Conservation (phyloP, 2,888 invertebrate genomes). For the Pegoplata infirma region DNA sequence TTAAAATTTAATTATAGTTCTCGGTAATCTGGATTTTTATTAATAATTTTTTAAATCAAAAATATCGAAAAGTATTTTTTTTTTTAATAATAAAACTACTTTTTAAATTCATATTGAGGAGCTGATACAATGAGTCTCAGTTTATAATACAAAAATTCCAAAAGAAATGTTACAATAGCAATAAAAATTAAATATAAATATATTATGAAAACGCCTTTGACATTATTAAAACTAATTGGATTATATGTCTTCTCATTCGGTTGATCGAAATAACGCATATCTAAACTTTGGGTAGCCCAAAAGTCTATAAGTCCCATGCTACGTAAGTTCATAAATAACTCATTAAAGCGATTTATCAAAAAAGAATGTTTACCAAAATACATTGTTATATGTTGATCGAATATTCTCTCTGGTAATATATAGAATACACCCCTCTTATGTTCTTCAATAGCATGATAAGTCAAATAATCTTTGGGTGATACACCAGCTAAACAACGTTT, state of each 20-base stretch:
- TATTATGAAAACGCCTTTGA: constrained; percentile 53
- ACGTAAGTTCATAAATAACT: constrained; percentile 61
- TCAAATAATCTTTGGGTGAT: constrained; percentile 62
- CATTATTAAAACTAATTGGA: constrained; percentile 22
- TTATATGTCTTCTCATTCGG: neutral
- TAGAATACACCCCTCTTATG: constrained; percentile 57
- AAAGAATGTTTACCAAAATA: constrained; percentile 67
- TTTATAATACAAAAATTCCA: constrained; percentile 29
- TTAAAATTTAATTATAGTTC: too few species aligned
- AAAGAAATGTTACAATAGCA: constrained; percentile 21
- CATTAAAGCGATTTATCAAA: constrained; percentile 64
- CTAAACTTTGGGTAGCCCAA: constrained; percentile 61
- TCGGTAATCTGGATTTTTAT: too few species aligned
- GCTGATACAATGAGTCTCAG: neutral
- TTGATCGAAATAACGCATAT: constrained; percentile 29
- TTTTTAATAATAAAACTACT: too few species aligned
- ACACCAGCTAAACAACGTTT: constrained; percentile 25
- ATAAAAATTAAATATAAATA: constrained; percentile 26
- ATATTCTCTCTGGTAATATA: constrained; percentile 63
- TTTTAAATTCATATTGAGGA: neutral
- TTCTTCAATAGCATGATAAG: constrained; percentile 54
- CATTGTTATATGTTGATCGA: constrained; percentile 65
- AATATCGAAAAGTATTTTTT: too few species aligned
- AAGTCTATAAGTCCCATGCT: constrained; percentile 64
- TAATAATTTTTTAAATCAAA: too few species aligned